phyloP scores from a whole-genome alignment of 1,140 invertebrate genomes.

The Cyphomyrmex costatus region DNA sequence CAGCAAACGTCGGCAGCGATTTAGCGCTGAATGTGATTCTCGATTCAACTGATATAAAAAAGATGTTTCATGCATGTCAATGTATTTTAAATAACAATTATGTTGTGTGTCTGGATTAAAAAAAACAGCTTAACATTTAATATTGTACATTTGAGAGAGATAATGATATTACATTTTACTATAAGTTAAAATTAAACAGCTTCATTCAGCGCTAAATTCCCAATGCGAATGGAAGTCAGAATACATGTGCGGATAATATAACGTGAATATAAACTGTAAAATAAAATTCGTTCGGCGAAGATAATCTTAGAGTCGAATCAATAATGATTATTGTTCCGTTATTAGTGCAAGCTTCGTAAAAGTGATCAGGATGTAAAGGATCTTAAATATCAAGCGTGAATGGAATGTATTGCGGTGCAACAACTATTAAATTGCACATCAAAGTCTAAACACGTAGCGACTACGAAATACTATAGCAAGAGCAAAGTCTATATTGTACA shows the following conservation, averaged over 20 bases:
- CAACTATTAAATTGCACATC: slow-evolving; percentile 46
- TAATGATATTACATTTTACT: neutral
- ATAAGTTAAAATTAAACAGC: neutral
- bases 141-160: slow-evolving; percentile 4
- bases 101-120: neutral
- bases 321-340: slow-evolving; percentile 10
- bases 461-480: slow-evolving; percentile 31
- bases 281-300: slow-evolving; percentile 9
- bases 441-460: slow-evolving; percentile 39
- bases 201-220: slow-evolving; percentile 29
- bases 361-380: slow-evolving; percentile 37
- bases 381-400: slow-evolving; percentile 30
- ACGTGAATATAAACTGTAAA: slow-evolving; percentile 37
- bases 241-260: slow-evolving; percentile 35
- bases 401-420: slow-evolving; percentile 33
- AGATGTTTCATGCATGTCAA: neutral
- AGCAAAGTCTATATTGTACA: neutral
- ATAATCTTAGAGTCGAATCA: neutral
- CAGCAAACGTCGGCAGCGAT: slow-evolving; percentile 1
- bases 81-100: neutral
- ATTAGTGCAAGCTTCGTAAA: slow-evolving; percentile 51
- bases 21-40: slow-evolving; percentile 33
- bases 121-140: neutral
- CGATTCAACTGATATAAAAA: neutral
- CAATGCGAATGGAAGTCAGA: neutral